Conservation (phyloP, 2,888 invertebrate genomes). For the Abrostola tripartita region DNA sequence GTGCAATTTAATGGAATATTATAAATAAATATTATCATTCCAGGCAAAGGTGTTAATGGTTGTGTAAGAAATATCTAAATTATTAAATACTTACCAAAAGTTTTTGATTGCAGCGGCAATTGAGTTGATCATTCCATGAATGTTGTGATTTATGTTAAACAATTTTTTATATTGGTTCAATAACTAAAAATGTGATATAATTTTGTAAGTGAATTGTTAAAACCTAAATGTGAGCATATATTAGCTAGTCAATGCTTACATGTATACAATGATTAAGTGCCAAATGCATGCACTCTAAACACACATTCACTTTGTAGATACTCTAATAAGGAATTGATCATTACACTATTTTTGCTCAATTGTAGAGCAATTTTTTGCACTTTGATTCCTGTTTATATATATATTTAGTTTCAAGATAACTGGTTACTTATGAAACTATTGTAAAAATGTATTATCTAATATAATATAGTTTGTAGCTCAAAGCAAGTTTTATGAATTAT, state of each 20-base stretch:
- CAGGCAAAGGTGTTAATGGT: slow-evolving; percentile 62
- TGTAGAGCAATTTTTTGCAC: slow-evolving; percentile 52
- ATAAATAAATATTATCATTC: slow-evolving; percentile 49
- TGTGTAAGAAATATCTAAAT: slow-evolving; percentile 70
- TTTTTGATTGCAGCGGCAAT: slow-evolving; percentile 50
- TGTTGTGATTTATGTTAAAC: slow-evolving; percentile 69
- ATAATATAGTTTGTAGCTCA: slow-evolving; percentile 46
- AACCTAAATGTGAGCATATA: slow-evolving; percentile 57
- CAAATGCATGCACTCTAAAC: slow-evolving; percentile 79
- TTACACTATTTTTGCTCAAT: slow-evolving; percentile 59
- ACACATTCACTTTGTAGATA: slow-evolving; percentile 43
- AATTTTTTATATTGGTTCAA: slow-evolving; percentile 59
- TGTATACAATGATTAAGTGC: slow-evolving; percentile 72
- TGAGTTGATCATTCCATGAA: slow-evolving; percentile 69
- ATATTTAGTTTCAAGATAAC: slow-evolving; percentile 44
- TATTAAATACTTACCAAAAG: slow-evolving; percentile 60
- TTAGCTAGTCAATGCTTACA: slow-evolving; percentile 76
- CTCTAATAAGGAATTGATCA: slow-evolving; percentile 66
- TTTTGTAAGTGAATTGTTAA: slow-evolving; percentile 59
- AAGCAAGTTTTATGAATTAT: slow-evolving; percentile 48
- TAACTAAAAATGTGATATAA: slow-evolving; percentile 69
- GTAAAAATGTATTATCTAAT: slow-evolving; percentile 42
- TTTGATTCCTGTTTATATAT: slow-evolving; percentile 54
- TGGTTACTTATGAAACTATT: slow-evolving; percentile 42
- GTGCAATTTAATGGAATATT: slow-evolving; percentile 66